Base-by-base conservation (phyloP, 2,113 vertebrate species). In the Esox niger region DNA sequence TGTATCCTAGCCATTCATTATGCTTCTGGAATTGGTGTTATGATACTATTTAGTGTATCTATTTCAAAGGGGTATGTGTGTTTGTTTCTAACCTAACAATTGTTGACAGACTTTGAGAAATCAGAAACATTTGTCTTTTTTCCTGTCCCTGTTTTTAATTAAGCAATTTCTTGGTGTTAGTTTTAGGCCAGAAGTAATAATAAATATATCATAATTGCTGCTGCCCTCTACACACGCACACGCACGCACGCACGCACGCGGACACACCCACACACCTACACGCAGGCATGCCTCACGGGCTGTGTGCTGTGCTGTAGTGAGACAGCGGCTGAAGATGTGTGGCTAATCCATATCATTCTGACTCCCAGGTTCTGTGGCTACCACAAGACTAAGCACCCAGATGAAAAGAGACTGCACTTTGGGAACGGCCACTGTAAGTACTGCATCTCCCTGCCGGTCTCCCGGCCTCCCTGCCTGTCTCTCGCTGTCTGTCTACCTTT, bases 351-450 rank as follows among this genome's bases (percentile, higher is more conserved):
- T 86, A 69, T 30, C 38, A 20, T 79, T 87, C 85, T 77, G 71
- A 88, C 93, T 73, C 87, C 66, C 88, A 99, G 97, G 87, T 95
- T 96, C 82, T 99, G 96, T 91, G 94, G 96, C 83, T 95, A 93
- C 87, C 93, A 94, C 85, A 99, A 96, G 90, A 95, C 97, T 82
- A 97, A 98, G 85, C 94, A 96, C 74, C 90, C 92, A 62, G 95
- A 96, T 87, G 96, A 98, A 79, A 99, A 99, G 91, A 92, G 97
- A 66, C 92, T 99, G 62, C 93, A 97, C 87, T 98, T 97, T 93
- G 96, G 95, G 71, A 99, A 98, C 43, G 94, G 96, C 0, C 96
- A 98, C 27, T 88, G 97, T 99, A 90, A 96, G 97, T 96, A n/a
- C n/a, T n/a, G 87, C 73, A 62, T 47, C 4, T 23, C 7, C 35